phyloP scores from a whole-genome alignment of 2,888 invertebrate genomes.

The Xestia c-nigrum region DNA sequence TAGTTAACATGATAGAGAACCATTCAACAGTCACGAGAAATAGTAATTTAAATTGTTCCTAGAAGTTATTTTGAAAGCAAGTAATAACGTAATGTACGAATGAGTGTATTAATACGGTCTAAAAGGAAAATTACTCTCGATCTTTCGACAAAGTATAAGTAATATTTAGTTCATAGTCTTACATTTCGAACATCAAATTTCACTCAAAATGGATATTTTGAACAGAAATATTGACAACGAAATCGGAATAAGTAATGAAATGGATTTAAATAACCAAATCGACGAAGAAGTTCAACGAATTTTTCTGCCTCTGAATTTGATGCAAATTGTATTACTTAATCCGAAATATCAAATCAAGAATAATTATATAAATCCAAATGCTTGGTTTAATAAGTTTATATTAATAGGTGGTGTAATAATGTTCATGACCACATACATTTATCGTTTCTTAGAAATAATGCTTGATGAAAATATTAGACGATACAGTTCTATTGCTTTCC shows the following conservation, averaged over 20 bases:
- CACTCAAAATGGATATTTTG: background rate
- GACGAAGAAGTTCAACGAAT: constrained; percentile 56
- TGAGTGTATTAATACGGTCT: background rate
- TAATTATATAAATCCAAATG: constrained; percentile 51
- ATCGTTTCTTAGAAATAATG: background rate
- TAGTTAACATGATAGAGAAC: no score
- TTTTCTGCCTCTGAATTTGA: constrained; percentile 49
- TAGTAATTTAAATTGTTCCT: background rate
- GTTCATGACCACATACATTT: background rate
- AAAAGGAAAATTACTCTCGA: background rate
- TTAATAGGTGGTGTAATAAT: constrained; percentile 15
- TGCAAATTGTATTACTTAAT: constrained; percentile 43
- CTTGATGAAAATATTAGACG: constrained; percentile 17
- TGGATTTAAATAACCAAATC: constrained; percentile 31
- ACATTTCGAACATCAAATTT: background rate
- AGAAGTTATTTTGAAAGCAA: background rate
- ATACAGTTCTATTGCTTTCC: constrained; percentile 1
- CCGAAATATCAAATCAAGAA: constrained; percentile 55
- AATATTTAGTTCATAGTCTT: background rate
- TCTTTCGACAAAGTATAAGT: background rate
- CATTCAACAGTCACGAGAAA: no score
- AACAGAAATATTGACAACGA: background rate
- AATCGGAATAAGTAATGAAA: background rate
- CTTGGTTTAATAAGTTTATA: constrained; percentile 17
- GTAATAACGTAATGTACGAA: background rate